A percentile compares a stretch with the other conserved stretches of the same genome.
Evolutionary conservation across 2,797 vertebrate species (phyloP).

Genomic region (Neostethus bicornis): DNA sequence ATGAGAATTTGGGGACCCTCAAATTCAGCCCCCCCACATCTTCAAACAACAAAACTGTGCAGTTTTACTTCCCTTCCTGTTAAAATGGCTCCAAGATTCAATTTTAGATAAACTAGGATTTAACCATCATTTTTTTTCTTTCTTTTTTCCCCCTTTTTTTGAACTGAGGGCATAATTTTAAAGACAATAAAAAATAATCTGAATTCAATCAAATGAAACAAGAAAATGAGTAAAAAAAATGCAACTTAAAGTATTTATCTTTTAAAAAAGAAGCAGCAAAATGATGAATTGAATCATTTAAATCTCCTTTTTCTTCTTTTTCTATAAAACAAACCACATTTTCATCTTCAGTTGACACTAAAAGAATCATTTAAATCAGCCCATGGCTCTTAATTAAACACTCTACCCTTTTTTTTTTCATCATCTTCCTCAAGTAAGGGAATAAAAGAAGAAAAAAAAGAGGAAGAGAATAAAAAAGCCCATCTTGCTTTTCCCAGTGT

Average conservation of each 20-base stretch:
- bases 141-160: conserved; percentile 21
- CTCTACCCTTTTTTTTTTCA: conserved; percentile 55
- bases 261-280: conserved; percentile 9
- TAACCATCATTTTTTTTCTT: conserved; percentile 72
- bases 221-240: conserved; percentile 13
- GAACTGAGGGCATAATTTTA: conserved; percentile 52
- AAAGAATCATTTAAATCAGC: conserved; percentile 79
- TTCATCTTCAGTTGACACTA: conserved; percentile 74
- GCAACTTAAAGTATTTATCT: conserved; percentile 21
- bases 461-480: conserved; percentile 65
- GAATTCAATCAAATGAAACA: conserved; percentile 70
- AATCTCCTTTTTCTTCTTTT: conserved; percentile 18
- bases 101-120: conserved; percentile 95
- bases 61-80: conserved; percentile 87
- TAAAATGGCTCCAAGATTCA: conserved; percentile 97
- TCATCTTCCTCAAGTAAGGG: conserved; percentile 63
- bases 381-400: conserved; percentile 80
- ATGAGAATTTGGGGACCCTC: conserved; percentile 93
- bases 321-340: conserved; percentile 57
- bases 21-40: conserved; percentile 89
- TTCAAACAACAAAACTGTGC: conserved; percentile 89
- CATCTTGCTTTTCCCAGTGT: conserved; percentile 32
- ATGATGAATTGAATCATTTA: conserved; percentile 3
- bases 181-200: conserved; percentile 81
- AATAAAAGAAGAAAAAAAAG: conserved; percentile 18